These are phyloP conservation scores for Pterois miles DNA, from an alignment of 2,797 vertebrate species.

Conservation along the genomic window DNA sequence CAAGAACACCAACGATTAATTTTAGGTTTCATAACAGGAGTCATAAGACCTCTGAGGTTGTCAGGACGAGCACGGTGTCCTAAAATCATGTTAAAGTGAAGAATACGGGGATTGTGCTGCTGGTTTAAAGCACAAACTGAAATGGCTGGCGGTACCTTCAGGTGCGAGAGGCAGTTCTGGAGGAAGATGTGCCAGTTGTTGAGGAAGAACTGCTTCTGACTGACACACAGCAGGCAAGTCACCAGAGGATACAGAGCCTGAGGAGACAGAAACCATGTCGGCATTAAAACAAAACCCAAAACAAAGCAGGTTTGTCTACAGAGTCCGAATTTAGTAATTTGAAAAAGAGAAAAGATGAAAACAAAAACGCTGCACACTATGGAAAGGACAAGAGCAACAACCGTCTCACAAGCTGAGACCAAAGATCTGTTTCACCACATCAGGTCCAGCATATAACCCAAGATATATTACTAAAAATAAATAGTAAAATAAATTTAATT, in stretches of 20 bases:
- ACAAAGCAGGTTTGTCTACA: neutral
- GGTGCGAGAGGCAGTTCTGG: conserved; percentile 98
- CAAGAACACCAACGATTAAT: conserved; percentile 16
- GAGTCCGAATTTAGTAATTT: neutral
- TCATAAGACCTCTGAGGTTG: conserved; percentile 53
- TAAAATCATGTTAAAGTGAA: conserved; percentile 32
- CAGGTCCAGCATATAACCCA: neutral
- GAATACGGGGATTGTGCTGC: conserved; percentile 24
- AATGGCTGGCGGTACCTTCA: conserved; percentile 89
- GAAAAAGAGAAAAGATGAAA: neutral
- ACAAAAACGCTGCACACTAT: too few species aligned
- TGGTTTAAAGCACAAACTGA: neutral
- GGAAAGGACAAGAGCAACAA: neutral
- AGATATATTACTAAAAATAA: neutral
- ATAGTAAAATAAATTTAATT: too few species aligned
- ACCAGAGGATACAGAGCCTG: conserved; percentile 98
- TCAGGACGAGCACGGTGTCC: neutral
- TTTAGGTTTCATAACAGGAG: conserved; percentile 40
- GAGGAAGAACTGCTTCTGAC: conserved; percentile 99
- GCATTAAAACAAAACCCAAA: neutral
- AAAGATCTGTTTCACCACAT: neutral
- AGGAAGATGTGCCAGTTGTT: conserved; percentile 99
- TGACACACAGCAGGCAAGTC: conserved; percentile 98
- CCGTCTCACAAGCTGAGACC: neutral
- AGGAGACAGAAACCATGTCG: conserved; percentile 44